Base-by-base conservation (phyloP, 2,888 invertebrate genomes). In the Pimpla rufipes region DNA sequence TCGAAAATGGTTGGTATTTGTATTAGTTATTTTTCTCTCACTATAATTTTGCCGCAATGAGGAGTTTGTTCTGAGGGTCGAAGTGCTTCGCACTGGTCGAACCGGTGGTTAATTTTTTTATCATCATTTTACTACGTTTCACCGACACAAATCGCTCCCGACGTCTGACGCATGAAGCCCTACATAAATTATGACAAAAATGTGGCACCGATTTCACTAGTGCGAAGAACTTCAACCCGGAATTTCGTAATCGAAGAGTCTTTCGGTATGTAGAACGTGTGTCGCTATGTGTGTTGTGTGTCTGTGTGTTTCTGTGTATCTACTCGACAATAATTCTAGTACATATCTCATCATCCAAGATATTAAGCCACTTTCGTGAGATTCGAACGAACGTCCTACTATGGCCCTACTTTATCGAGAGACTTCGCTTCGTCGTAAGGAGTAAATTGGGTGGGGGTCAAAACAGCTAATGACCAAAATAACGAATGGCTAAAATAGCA, bases 1-100 rank as follows among this genome's bases (percentile, higher is more conserved):
- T 88, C 85, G 80, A 88, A 89, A 89, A 88, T 87, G 87, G 75
- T 83, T 85, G 82, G 40, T 82, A 23, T 78, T 47, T 83, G 83
- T 83, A 83, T 40, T 66, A 52, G 40, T 66, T 42, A 13, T 37
- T 35, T 21, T 45, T 82, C 45, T 76, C 45, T 59, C 67, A n/a
- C 40, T 45, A 47, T 67, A 29, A 66, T 67, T 13, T 13, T 45
- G 29, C 57, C 40, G 66, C 76, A 83, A 71, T 79, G 57, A 79
- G 79, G 74, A 83, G 79, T 83, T 76, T 80, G 76, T 80, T 71
- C 80, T 73, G 75, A 79, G 68, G 67, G 67, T 29, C 35, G 59
- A 21, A 47, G 29, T 5, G 5, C 29, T 29, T 29, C 29, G 29
- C 29, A 29, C 29, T 29, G 29, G 29, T 29, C 29, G 29, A 29